Evolutionary conservation across 2,888 invertebrate genomes (phyloP).

Genomic region (Athalia cordata): DNA sequence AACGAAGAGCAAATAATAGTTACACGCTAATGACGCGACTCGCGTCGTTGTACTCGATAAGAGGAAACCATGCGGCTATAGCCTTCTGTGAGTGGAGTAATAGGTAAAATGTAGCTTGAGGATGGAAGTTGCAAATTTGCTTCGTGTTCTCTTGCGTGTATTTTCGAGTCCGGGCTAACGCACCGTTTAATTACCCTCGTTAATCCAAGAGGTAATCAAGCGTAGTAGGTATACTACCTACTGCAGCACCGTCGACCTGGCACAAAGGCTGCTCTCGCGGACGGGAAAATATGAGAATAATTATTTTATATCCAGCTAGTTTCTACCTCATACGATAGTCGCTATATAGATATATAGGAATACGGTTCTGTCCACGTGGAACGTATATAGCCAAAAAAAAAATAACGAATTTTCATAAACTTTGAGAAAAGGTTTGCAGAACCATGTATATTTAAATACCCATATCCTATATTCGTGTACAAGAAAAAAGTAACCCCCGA

Average conservation of each 20-base stretch:
- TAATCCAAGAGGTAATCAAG: slow-evolving; percentile 62
- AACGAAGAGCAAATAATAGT: no score
- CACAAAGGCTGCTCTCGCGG: slow-evolving; percentile 1
- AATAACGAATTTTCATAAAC: no score
- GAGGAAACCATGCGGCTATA: no score
- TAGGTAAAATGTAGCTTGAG: no score
- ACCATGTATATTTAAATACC: no score
- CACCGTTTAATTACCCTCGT: slow-evolving; percentile 61
- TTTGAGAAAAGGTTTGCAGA: no score
- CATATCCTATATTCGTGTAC: not conserved
- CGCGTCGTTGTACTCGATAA: no score
- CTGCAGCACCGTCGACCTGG: slow-evolving; percentile 46
- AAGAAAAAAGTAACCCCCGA: not conserved
- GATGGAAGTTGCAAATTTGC: not conserved
- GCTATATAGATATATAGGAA: no score
- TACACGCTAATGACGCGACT: no score
- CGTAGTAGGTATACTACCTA: slow-evolving; percentile 52
- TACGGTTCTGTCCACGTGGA: no score
- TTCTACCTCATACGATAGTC: not conserved
- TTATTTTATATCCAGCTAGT: slow-evolving; percentile 57
- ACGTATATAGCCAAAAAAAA: no score
- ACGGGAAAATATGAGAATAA: slow-evolving; percentile 57
- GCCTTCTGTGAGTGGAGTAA: no score
- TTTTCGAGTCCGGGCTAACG: slow-evolving; percentile 47
- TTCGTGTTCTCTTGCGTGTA: slow-evolving; percentile 3